phyloP scores from a whole-genome alignment of 2,113 vertebrate genomes.

The Phoxinus phoxinus region DNA sequence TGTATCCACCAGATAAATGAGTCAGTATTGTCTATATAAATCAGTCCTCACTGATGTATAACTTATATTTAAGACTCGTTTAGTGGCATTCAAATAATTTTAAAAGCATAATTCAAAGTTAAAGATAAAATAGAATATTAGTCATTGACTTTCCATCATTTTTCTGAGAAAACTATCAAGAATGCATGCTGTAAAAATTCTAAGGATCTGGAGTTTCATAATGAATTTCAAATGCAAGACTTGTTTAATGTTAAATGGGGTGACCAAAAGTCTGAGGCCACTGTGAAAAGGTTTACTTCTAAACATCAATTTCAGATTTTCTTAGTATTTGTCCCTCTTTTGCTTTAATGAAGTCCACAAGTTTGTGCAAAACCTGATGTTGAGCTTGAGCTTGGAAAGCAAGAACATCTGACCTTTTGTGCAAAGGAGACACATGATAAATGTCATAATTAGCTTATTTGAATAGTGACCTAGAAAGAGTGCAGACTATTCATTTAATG shows the following conservation, averaged over 20 bases:
- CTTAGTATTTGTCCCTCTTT: too few species aligned
- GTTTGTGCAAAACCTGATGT: background rate
- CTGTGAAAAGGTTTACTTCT: background rate
- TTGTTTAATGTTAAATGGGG: background rate
- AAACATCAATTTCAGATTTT: too few species aligned
- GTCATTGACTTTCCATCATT: background rate
- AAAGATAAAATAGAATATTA: constrained; percentile 6
- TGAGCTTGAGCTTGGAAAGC: background rate
- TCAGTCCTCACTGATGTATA: background rate
- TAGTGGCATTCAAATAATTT: background rate
- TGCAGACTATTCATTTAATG: background rate
- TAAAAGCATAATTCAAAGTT: background rate
- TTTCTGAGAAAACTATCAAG: background rate
- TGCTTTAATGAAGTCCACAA: background rate
- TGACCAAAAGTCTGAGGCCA: background rate
- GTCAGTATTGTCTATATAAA: background rate
- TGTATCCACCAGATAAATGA: background rate
- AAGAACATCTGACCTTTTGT: background rate
- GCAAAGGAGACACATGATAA: background rate
- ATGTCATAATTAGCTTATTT: background rate
- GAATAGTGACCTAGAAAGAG: background rate
- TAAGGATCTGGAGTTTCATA: background rate
- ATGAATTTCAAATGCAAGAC: background rate
- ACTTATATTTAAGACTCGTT: background rate
- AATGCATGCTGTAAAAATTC: constrained; percentile 2